Conservation (phyloP, 2,113 vertebrate species). For the Albula goreensis region DNA sequence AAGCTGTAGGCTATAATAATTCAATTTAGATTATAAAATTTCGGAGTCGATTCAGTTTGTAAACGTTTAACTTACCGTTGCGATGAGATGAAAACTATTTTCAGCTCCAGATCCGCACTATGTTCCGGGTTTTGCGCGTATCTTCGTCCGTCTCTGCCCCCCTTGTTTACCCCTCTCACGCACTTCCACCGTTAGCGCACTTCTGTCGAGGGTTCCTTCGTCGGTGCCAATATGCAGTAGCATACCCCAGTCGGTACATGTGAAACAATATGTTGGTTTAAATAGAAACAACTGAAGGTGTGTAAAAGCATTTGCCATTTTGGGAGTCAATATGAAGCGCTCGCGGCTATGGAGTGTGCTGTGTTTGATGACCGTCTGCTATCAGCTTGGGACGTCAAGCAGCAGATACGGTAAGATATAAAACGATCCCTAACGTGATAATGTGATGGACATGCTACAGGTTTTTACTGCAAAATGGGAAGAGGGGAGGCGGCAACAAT, state of each 20-base stretch:
- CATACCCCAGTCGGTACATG: neutral
- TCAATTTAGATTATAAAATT: too few relatives aligned
- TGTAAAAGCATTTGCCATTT: constrained; percentile 31
- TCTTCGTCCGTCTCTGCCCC: constrained; percentile 7
- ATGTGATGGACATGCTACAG: constrained; percentile 1
- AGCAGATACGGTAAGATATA: constrained; percentile 66
- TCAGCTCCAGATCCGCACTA: constrained; percentile 20
- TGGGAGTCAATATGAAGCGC: constrained; percentile 59
- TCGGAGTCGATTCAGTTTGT: too few relatives aligned
- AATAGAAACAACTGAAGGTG: constrained; percentile 30
- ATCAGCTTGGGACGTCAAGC: constrained; percentile 58
- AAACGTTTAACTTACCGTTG: too few relatives aligned
- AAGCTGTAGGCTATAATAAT: too few relatives aligned
- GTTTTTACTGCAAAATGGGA: neutral
- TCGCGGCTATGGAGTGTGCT: constrained; percentile 60
- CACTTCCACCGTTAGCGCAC: constrained; percentile 25
- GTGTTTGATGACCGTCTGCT: constrained; percentile 64
- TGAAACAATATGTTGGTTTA: constrained; percentile 52
- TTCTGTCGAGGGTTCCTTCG: constrained; percentile 17
- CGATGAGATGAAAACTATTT: neutral
- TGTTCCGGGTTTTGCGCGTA: constrained; percentile 3
- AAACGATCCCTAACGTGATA: neutral
- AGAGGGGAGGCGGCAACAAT: neutral
- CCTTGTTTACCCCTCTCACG: neutral
- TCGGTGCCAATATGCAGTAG: constrained; percentile 14